Base-by-base conservation (phyloP, 2,797 vertebrate species). In the Sebastes glaucus region DNA sequence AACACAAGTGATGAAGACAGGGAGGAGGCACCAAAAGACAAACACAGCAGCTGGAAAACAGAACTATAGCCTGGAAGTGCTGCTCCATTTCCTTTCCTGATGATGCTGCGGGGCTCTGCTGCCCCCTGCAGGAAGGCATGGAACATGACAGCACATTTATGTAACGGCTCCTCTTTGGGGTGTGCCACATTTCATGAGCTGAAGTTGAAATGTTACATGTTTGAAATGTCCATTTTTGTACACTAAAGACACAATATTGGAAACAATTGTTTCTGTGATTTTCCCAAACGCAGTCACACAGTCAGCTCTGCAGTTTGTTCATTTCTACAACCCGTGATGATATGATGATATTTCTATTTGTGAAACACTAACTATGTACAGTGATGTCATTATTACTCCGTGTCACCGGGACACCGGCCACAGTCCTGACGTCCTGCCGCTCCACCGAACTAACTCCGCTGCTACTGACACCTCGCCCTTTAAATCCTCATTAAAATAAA, bases 81-180 rank as follows among this genome's bases (percentile, higher is more conserved):
- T 35, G 13, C 32, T 32, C 6, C 6, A 16, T 38, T 32, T 59
- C 6, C 23, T 6, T 32, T 20, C 2, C 2, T 25, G 6, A 7
- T 8, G 20, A 5, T 68, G 27, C 32, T 53, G 22, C 10, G 7
- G 35, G n/a, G 64, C 62, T 87, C 66, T 82, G 74, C 71, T 61
- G 73, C 82, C 85, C 60, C 71, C 83, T 84, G 23, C 28, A 82
- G 89, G 81, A 22, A 1, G n/a, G 6, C 10, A 16, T 3, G 49
- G 32, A 14, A 23, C 55, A 81, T 7, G 14, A 27, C 80, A 63
- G 22, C 46, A 73, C 11, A 14, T 32, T 10, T 7, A 22, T n/a
- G 3, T 11, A 28, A 7, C 5, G 4, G 11, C 28, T 11, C 1
- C 3, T 14, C 11, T 62, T 22, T 63, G 38, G 59, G 69, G 27